Evolutionary conservation across 2,888 invertebrate genomes (phyloP), one percentile per base, ranked within the genome.

Genomic region (Chalcis sispes): DNA sequence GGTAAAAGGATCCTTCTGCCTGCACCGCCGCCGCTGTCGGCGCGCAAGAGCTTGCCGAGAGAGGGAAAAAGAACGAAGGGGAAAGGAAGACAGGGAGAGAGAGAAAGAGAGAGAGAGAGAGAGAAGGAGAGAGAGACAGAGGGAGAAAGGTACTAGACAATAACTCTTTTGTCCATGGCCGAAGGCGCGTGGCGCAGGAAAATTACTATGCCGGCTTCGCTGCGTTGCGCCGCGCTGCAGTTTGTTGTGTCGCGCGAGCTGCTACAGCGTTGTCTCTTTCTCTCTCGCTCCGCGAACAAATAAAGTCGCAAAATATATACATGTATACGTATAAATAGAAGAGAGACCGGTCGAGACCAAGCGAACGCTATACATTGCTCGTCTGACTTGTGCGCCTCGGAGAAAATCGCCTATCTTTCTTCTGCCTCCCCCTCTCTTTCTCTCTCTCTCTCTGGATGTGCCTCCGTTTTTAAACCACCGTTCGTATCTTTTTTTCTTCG

Each of bases 161-260:
- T 84, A 82, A 83, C 84, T 80, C 84, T 83, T 85, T 84, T 85
- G 83, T 84, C 83, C 82, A 79, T 81, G 81, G 81, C 81, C 82
- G 81, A 85, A 83, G 82, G 82, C 82, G 81, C 81, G 82, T 83
- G 79, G 81, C 75, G 79, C 81, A 80, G 83, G 81, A 83, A 84
- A 83, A 83, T 84, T 82, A 83, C 83, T 81, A 79, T 79, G 81
- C 74, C 32, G 40, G 36, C 64, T 23, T 8, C 10, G 20, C 27
- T 5, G 15, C 48, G 20, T 15, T 36, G 13, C 18, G 27, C n/a
- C 27, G 23, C 59, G 13, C 75, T 78, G 78, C 76, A 80, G 82
- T 82, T 82, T 82, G 81, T 83, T 83, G 82, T 79, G 61, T 74
- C 79, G 78, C 79, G 78, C 78, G 81, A 81, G 81, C 80, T 54